Evolutionary conservation across 2,797 vertebrate genomes (phyloP), one percentile per base, ranked within the genome.

Genomic region (Ficedula albicollis): DNA sequence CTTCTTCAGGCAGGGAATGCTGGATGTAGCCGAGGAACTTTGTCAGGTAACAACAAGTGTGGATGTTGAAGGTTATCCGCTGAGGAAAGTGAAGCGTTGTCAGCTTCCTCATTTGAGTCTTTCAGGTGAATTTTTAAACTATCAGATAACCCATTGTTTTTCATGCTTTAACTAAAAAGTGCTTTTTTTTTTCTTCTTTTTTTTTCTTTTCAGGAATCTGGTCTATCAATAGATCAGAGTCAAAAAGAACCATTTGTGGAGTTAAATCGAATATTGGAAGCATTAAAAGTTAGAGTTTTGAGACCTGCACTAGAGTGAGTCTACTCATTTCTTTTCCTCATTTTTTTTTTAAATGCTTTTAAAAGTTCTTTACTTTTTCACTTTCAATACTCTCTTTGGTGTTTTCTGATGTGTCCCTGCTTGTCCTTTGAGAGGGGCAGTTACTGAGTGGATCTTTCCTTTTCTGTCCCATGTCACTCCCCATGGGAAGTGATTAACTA

Each of bases 181-280:
- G 36, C 38, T 17, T 56, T 80, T 70, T 81, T 80, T 32, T n/a
- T n/a, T n/a, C n/a, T n/a, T n/a, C n/a, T n/a, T 22, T 49, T 87
- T 64, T 96, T 17, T 9, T 27, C 3, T 15, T 27, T 11, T 3
- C 81, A 98, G 98, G 98, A 98, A 95, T 98, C 98, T 86, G 98
- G 98, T 74, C 97, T 98, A 39, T 98, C 98, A 84, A 98, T 98
- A 97, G 98, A 98, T 80, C 98, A 98, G 91, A 98, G 98, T 97
- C 98, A 98, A 79, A 98, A 98, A 95, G 98, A 98, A 72, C 98
- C 98, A 2, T 98, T 98, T 96, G 98, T 98, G 97, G 98, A 98
- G 81, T 96, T 98, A 90, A 98, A 98, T 96, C 92, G 98, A 97
- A 98, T 98, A 98, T 96, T 98, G 96, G 98, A 98, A 97, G 98